Conservation (phyloP, 2,888 invertebrate species). For the Sturmia bella region DNA sequence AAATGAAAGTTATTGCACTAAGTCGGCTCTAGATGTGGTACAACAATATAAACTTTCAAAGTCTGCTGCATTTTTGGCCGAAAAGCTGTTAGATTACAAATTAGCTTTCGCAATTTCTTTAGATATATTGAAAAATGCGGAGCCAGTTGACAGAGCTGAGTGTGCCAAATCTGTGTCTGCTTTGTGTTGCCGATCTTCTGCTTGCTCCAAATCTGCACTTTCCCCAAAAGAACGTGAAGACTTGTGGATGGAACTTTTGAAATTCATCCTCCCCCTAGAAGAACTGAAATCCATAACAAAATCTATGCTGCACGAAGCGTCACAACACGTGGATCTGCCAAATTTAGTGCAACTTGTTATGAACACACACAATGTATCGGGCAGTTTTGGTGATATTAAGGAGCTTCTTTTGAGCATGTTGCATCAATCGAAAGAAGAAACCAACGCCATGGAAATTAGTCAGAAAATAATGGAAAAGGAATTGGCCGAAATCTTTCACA, state of each 20-base stretch:
- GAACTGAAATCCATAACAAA: slow-evolving; percentile 81
- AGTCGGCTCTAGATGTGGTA: slow-evolving; percentile 86
- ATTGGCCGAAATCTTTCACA: slow-evolving; percentile 83
- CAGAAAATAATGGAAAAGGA: slow-evolving; percentile 86
- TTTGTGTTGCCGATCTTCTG: slow-evolving; percentile 82
- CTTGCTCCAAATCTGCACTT: slow-evolving; percentile 76
- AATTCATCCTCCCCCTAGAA: slow-evolving; percentile 80
- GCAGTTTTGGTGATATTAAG: slow-evolving; percentile 85
- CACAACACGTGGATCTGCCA: slow-evolving; percentile 84
- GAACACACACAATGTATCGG: slow-evolving; percentile 82
- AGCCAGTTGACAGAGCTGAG: slow-evolving; percentile 71
- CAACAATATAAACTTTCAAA: slow-evolving; percentile 85
- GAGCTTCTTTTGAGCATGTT: slow-evolving; percentile 86
- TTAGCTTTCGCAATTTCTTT: slow-evolving; percentile 87
- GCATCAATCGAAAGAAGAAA: slow-evolving; percentile 89
- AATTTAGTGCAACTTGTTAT: slow-evolving; percentile 85
- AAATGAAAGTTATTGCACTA: slow-evolving; percentile 84
- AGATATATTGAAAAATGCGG: slow-evolving; percentile 78
- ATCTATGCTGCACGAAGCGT: slow-evolving; percentile 83
- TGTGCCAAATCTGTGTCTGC: slow-evolving; percentile 76
- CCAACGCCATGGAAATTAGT: slow-evolving; percentile 87
- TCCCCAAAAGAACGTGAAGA: slow-evolving; percentile 82
- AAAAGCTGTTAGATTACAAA: slow-evolving; percentile 88
- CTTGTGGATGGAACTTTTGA: slow-evolving; percentile 83
- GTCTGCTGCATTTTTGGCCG: slow-evolving; percentile 88